phyloP scores from a whole-genome alignment of 1,140 invertebrate species.

The Hyposmocoma kahamanoa region DNA sequence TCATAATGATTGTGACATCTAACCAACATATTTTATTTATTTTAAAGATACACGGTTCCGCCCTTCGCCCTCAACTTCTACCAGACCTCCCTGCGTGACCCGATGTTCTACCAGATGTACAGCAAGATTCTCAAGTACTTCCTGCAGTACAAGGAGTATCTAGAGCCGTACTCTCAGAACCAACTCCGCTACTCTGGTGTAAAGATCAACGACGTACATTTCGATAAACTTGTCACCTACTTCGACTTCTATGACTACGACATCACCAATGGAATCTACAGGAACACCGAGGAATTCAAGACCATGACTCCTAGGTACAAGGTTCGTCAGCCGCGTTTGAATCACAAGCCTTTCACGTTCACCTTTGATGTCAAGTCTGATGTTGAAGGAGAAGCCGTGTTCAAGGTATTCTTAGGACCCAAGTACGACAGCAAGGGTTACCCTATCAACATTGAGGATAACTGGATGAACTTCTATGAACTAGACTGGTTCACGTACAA shows the following conservation, averaged over 20 bases:
- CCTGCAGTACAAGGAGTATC: slow-evolving; percentile 74
- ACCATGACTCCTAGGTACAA: slow-evolving; percentile 38
- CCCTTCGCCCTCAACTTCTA: slow-evolving; percentile 73
- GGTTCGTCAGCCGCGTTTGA: slow-evolving; percentile 75
- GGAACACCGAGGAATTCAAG: slow-evolving; percentile 33
- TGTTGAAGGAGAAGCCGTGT: slow-evolving; percentile 67
- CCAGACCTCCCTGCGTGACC: slow-evolving; percentile 78
- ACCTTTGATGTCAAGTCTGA: slow-evolving; percentile 76
- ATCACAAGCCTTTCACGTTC: slow-evolving; percentile 79
- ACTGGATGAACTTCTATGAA: slow-evolving; percentile 77
- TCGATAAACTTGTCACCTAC: slow-evolving; percentile 72
- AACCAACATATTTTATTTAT: slow-evolving; percentile 7
- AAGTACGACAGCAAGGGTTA: slow-evolving; percentile 71
- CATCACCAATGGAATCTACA: slow-evolving; percentile 61
- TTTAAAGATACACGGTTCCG: slow-evolving; percentile 47
- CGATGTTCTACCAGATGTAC: slow-evolving; percentile 78
- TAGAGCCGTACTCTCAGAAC: slow-evolving; percentile 76
- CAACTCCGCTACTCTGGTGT: slow-evolving; percentile 74
- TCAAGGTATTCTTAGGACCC: slow-evolving; percentile 79
- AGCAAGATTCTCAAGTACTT: slow-evolving; percentile 76
- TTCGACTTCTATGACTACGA: slow-evolving; percentile 74
- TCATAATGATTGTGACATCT: too few relatives aligned
- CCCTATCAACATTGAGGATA: slow-evolving; percentile 73
- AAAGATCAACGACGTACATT: slow-evolving; percentile 71
- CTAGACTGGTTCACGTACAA: slow-evolving; percentile 81